Evolutionary conservation across 2,888 invertebrate genomes (phyloP).

Genomic region (Pollenia amentaria): DNA sequence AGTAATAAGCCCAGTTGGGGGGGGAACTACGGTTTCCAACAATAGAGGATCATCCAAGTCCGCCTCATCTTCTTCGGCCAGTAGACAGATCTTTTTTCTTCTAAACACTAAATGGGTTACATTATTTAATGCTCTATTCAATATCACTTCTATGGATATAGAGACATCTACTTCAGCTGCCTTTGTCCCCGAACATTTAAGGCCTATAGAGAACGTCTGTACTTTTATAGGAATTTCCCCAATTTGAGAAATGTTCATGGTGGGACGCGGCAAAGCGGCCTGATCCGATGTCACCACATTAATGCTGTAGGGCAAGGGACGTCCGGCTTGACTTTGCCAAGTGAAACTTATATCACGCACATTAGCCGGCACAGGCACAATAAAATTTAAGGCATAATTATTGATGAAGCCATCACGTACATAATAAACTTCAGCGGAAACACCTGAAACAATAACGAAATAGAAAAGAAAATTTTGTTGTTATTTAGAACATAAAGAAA

Average conservation of each 20-base stretch:
- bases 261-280: slow-evolving; percentile 90
- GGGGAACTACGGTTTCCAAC: slow-evolving; percentile 82
- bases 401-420: slow-evolving; percentile 96
- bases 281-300: slow-evolving; percentile 91
- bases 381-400: slow-evolving; percentile 95
- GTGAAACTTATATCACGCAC: slow-evolving; percentile 94
- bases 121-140: slow-evolving; percentile 87
- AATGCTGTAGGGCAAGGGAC: slow-evolving; percentile 92
- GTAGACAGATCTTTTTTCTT: slow-evolving; percentile 93
- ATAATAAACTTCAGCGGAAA: slow-evolving; percentile 94
- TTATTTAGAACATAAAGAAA: slow-evolving; percentile 7
- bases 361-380: slow-evolving; percentile 93
- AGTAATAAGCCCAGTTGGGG: slow-evolving; percentile 83
- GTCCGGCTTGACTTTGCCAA: slow-evolving; percentile 94
- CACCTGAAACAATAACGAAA: slow-evolving; percentile 86
- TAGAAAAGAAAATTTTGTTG: slow-evolving; percentile 25
- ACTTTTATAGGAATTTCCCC: slow-evolving; percentile 92
- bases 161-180: slow-evolving; percentile 94
- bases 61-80: slow-evolving; percentile 80
- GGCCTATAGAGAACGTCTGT: slow-evolving; percentile 91
- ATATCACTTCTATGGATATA: slow-evolving; percentile 93
- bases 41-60: slow-evolving; percentile 82
- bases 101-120: slow-evolving; percentile 91
- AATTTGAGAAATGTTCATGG: slow-evolving; percentile 92
- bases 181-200: slow-evolving; percentile 92